phyloP scores from a whole-genome alignment of 1,140 invertebrate species.

The Physella acuta region DNA sequence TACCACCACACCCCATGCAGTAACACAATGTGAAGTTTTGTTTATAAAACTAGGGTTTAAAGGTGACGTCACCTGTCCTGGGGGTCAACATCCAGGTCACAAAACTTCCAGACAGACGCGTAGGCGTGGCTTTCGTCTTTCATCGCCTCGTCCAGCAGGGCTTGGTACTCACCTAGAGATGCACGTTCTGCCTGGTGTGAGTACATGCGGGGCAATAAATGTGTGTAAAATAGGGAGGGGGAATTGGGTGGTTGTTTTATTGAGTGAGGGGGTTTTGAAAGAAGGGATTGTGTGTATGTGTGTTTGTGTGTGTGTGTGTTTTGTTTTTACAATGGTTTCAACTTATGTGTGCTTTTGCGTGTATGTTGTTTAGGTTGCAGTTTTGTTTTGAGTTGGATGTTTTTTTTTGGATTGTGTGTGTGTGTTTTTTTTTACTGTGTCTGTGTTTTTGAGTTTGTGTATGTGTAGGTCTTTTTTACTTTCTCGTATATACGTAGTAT shows the following conservation, averaged over 20 bases:
- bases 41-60: not conserved
- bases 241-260: not conserved
- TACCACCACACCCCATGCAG: no score
- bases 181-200: slow-evolving; percentile 34
- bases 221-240: not conserved
- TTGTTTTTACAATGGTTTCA: not conserved
- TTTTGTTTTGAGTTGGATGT: not conserved
- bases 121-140: slow-evolving; percentile 40
- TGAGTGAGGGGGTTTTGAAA: not conserved
- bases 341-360: not conserved
- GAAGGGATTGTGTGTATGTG: not conserved
- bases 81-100: slow-evolving; percentile 48
- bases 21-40: no score
- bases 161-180: slow-evolving; percentile 39
- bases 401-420: no score
- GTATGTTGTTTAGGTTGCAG: not conserved
- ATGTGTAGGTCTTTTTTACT: no score
- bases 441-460: no score
- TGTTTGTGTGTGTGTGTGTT: not conserved
- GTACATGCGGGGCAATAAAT: not conserved
- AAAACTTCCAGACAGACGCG: slow-evolving; percentile 53
- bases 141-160: slow-evolving; percentile 36
- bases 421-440: no score
- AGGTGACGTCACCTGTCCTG: slow-evolving; percentile 39
- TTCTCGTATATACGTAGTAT: no score